Percentiles rank a stretch among this genome's conserved stretches.
phyloP scores from a whole-genome alignment of 2,113 vertebrate genomes.

The Silurus asotus region DNA sequence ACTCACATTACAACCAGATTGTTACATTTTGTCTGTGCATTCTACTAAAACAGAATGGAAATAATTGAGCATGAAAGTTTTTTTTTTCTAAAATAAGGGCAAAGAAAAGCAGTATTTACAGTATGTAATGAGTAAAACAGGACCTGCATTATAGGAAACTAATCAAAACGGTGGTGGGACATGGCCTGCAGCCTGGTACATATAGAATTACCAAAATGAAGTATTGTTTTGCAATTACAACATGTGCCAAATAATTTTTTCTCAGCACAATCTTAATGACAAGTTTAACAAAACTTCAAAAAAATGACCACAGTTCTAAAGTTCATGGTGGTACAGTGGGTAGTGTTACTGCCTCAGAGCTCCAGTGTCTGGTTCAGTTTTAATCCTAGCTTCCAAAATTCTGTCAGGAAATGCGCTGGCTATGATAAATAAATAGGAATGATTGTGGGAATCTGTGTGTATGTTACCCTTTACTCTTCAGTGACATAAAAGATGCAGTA shows the following conservation, averaged over 20 bases:
- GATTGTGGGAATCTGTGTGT: background rate
- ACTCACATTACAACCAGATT: background rate
- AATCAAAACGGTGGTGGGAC: background rate
- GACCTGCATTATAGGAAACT: background rate
- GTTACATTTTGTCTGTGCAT: background rate
- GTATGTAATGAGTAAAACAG: background rate
- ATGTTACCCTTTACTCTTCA: background rate
- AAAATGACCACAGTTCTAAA: too few species aligned
- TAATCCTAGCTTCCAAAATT: background rate
- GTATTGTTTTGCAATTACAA: background rate
- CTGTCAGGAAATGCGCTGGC: background rate
- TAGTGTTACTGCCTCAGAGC: background rate
- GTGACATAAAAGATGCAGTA: too few species aligned
- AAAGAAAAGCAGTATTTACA: background rate
- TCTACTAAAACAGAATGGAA: background rate
- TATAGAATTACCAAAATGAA: background rate
- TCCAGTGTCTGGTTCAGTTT: background rate
- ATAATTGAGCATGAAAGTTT: background rate
- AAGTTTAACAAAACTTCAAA: too few species aligned
- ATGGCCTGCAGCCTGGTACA: background rate
- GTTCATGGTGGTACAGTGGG: background rate
- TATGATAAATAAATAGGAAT: background rate
- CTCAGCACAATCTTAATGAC: background rate
- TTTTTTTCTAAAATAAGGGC: background rate
- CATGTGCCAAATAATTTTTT: background rate